Evolutionary conservation across 2,797 vertebrate genomes (phyloP).

Genomic region (Calcarius lapponicus): DNA sequence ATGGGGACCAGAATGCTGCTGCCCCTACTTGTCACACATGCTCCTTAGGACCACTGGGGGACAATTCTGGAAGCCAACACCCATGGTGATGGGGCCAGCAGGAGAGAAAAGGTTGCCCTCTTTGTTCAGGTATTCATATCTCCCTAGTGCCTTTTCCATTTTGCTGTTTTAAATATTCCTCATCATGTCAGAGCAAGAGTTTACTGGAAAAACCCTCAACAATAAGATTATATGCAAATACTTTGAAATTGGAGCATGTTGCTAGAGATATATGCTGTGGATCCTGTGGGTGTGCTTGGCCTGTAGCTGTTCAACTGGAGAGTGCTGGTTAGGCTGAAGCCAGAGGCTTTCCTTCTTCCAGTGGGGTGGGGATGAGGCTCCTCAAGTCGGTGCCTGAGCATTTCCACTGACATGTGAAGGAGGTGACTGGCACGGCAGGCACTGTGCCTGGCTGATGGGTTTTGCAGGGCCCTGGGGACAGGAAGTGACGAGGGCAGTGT

Average conservation of each 20-base stretch:
- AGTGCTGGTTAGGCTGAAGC: neutral
- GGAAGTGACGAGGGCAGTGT: neutral
- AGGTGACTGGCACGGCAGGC: neutral
- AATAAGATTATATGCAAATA: conserved; percentile 9
- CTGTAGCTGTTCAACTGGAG: neutral
- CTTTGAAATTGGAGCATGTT: neutral
- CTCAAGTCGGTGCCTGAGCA: accelerated
- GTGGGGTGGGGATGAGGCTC: neutral
- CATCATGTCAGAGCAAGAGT: neutral
- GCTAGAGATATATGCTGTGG: neutral
- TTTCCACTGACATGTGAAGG: neutral
- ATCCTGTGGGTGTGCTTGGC: neutral
- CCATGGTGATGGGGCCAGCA: neutral
- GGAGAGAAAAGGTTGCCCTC: neutral
- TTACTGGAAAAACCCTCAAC: neutral
- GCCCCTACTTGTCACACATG: neutral
- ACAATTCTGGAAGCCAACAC: neutral
- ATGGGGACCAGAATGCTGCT: neutral
- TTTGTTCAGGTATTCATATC: neutral
- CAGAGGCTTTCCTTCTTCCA: neutral
- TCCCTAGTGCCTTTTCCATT: neutral
- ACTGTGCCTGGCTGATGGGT: accelerated
- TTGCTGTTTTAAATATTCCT: conserved; percentile 4
- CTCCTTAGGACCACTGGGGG: neutral
- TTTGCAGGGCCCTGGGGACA: neutral